phyloP scores from a whole-genome alignment of 2,797 vertebrate species.

The Mareca strepera region DNA sequence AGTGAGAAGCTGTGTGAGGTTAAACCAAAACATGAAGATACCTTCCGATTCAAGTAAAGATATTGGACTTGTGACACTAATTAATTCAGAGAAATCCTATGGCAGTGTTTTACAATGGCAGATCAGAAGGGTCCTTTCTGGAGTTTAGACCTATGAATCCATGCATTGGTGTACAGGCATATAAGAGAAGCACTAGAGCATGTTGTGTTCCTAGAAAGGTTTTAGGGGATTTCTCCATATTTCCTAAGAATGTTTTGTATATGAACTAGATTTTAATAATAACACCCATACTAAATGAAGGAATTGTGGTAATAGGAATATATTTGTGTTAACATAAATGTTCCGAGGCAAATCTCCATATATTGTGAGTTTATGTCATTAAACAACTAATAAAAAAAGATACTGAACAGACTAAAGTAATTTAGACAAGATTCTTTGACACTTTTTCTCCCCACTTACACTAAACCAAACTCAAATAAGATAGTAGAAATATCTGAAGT shows the following conservation, averaged over 20 bases:
- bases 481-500: neutral
- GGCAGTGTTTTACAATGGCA: neutral
- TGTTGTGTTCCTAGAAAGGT: too few species aligned
- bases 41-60: neutral
- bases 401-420: neutral
- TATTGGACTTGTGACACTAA: neutral
- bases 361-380: neutral
- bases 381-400: neutral
- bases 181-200: too few species aligned
- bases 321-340: constrained; percentile 26
- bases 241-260: constrained; percentile 2
- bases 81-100: neutral
- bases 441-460: neutral
- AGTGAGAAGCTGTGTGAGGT: too few species aligned
- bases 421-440: neutral
- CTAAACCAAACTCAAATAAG: neutral
- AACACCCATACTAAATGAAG: neutral
- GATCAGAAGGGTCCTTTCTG: neutral
- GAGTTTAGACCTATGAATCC: neutral
- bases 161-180: too few species aligned
- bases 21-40: neutral
- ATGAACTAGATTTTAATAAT: constrained; percentile 17
- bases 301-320: constrained; percentile 34
- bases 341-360: neutral
- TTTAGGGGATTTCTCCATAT: too few species aligned